Evolutionary conservation across 2,797 vertebrate genomes (phyloP).

Genomic region (Margarornis squamiger): DNA sequence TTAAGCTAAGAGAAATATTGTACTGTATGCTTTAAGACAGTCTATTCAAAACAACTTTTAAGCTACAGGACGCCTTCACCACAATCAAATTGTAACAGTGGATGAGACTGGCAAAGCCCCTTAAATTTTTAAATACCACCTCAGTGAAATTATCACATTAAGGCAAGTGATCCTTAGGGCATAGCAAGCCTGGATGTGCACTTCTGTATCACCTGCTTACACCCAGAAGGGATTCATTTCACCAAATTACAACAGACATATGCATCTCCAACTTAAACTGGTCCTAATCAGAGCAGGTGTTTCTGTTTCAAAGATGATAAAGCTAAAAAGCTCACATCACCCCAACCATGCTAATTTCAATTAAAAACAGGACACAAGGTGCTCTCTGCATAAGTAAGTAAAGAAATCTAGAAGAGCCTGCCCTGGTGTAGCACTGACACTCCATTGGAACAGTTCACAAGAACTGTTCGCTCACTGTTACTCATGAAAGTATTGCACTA

Average conservation of each 20-base stretch:
- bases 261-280: not conserved
- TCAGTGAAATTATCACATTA: not conserved
- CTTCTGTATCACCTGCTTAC: not conserved
- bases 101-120: not conserved
- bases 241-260: not conserved
- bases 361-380: not conserved
- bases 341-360: not conserved
- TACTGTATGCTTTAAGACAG: not conserved
- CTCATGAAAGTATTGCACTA: not conserved
- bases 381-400: not conserved
- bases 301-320: not conserved
- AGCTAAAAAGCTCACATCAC: not conserved
- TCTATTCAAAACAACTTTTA: not conserved
- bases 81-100: not conserved
- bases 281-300: not conserved
- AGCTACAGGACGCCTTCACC: not conserved
- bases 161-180: not conserved
- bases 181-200: not conserved
- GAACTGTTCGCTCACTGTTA: not conserved
- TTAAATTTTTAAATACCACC: not conserved
- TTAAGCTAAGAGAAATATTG: not conserved
- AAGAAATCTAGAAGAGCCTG: not conserved
- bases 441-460: not conserved
- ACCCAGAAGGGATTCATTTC: not conserved
- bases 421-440: not conserved